These are phyloP conservation scores for Hyposmocoma kahamanoa DNA, from an alignment of 1,140 invertebrate species.

Conservation along the genomic window DNA sequence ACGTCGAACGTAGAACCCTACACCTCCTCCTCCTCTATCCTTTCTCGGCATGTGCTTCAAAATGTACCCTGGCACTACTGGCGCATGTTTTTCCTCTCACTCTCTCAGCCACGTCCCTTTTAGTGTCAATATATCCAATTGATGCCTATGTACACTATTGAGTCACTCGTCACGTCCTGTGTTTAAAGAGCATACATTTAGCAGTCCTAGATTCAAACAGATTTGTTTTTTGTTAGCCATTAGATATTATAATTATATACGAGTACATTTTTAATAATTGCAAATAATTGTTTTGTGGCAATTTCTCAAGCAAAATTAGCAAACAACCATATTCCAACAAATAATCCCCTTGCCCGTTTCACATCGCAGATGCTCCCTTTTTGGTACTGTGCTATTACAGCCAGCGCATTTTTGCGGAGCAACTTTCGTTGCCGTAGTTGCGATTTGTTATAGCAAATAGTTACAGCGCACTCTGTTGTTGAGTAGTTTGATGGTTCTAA, in stretches of 20 bases:
- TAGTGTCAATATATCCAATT: constrained; percentile 14
- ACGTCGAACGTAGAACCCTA: constrained; percentile 13
- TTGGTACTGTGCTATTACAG: too few relatives aligned
- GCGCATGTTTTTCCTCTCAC: constrained; percentile 6
- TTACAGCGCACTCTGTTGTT: too few relatives aligned
- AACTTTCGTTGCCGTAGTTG: too few relatives aligned
- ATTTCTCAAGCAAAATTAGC: too few relatives aligned
- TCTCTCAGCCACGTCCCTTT: constrained; percentile 19
- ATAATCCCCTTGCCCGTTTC: too few relatives aligned
- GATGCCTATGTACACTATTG: constrained; percentile 1
- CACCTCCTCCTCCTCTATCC: constrained; percentile 12
- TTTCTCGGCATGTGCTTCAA: constrained; percentile 10
- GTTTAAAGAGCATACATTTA: constrained; percentile 17
- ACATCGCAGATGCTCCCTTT: too few relatives aligned
- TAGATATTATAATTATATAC: neutral
- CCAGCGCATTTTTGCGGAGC: too few relatives aligned
- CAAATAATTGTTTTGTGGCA: too few relatives aligned
- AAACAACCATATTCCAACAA: too few relatives aligned
- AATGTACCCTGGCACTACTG: constrained; percentile 11
- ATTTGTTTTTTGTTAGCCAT: constrained; percentile 10
- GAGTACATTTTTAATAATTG: too few relatives aligned
- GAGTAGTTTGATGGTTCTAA: too few relatives aligned
- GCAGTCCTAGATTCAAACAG: constrained; percentile 12
- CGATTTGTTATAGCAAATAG: too few relatives aligned
- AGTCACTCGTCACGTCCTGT: constrained; percentile 14